phyloP scores from a whole-genome alignment of 2,797 vertebrate genomes.

The Sebastes oblongus region DNA sequence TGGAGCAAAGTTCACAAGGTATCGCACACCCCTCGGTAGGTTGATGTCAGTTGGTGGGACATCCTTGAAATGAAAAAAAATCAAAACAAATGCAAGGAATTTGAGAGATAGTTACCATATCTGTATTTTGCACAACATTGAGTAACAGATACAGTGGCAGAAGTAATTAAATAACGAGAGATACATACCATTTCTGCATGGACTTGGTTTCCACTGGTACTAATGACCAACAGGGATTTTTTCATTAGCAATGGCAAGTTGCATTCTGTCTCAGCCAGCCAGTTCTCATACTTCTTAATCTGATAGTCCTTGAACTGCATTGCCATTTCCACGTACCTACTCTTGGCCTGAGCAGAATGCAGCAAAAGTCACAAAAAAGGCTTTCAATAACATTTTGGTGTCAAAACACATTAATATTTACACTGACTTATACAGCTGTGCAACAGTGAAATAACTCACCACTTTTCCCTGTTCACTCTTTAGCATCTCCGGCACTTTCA shows the following conservation, averaged over 20 bases:
- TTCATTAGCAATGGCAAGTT: conserved; percentile 84
- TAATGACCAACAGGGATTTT: conserved; percentile 79
- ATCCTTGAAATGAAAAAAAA: conserved; percentile 26
- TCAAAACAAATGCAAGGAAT: background rate
- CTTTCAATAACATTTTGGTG: background rate
- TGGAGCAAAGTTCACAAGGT: conserved; percentile 87
- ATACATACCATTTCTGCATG: conserved; percentile 63
- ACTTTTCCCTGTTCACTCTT: conserved; percentile 77
- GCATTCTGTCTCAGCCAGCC: conserved; percentile 78
- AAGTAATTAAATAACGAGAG: background rate
- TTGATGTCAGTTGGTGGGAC: conserved; percentile 26
- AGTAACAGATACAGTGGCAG: background rate
- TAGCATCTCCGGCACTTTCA: conserved; percentile 84
- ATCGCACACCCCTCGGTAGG: conserved; percentile 55
- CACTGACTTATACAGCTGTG: background rate
- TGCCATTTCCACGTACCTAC: conserved; percentile 84
- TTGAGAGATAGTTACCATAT: background rate
- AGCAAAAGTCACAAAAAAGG: background rate
- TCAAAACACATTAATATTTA: background rate
- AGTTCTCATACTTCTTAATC: conserved; percentile 77
- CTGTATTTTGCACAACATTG: background rate
- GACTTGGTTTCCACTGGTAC: conserved; percentile 26
- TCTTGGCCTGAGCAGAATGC: conserved; percentile 81
- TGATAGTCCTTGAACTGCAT: conserved; percentile 85
- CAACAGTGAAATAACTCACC: conserved; percentile 69